A percentile compares a stretch with the other conserved stretches of the same genome.
Evolutionary conservation across 2,797 vertebrate genomes (phyloP).

Genomic region (Hephaestus fuliginosus): DNA sequence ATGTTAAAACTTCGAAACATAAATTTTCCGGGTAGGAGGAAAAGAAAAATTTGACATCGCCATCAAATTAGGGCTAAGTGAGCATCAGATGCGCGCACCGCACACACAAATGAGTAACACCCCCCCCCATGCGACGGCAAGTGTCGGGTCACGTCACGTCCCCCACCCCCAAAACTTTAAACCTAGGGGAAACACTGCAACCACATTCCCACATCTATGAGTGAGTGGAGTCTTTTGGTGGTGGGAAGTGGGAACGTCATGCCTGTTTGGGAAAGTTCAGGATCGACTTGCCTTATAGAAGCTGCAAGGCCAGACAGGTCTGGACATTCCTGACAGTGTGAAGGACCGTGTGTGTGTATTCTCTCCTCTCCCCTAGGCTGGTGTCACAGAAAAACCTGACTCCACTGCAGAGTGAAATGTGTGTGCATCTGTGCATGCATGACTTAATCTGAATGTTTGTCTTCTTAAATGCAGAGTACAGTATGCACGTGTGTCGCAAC

Average conservation of each 20-base stretch:
- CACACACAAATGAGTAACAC: too few relatives aligned
- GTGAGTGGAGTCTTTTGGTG: constrained; percentile 45
- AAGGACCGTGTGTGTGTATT: constrained; percentile 22
- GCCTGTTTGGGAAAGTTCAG: constrained; percentile 66
- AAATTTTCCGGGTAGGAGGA: constrained; percentile 37
- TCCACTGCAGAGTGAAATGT: constrained; percentile 15
- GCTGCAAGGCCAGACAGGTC: constrained; percentile 83
- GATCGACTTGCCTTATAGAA: constrained; percentile 58
- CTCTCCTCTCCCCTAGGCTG: constrained; percentile 20
- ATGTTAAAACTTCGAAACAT: constrained; percentile 47
- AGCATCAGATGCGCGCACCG: not conserved
- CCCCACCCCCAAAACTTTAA: too few relatives aligned
- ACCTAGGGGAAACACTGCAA: not conserved
- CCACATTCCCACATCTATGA: constrained; percentile 61
- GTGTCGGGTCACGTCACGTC: too few relatives aligned
- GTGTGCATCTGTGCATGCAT: not conserved
- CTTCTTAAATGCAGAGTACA: not conserved
- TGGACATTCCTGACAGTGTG: constrained; percentile 71
- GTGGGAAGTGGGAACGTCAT: constrained; percentile 63
- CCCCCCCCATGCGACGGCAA: too few relatives aligned
- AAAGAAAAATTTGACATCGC: constrained; percentile 40
- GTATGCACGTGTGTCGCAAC: not conserved
- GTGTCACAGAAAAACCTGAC: constrained; percentile 31
- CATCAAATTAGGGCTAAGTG: constrained; percentile 35
- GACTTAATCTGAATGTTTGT: not conserved